A percentile compares a stretch with the other conserved stretches of the same genome.
Evolutionary conservation across 2,113 vertebrate species (phyloP).

Genomic region (Merops nubicus): DNA sequence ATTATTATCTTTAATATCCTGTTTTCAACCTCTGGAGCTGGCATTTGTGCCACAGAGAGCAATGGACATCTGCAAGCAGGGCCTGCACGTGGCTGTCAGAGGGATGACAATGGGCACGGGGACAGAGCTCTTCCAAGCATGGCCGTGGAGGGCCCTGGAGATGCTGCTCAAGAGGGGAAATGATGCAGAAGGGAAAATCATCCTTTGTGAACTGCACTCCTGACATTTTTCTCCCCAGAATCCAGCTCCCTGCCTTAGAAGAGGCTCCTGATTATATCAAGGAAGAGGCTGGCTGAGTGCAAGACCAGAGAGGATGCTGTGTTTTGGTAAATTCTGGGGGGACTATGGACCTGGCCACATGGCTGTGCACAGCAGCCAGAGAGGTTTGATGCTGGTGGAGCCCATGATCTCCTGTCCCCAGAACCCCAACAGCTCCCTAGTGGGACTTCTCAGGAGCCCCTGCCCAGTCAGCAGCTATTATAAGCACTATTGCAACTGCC

Average conservation of each 20-base stretch:
- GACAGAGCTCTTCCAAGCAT: fast-evolving
- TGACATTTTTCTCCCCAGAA: not conserved
- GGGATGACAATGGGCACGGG: not conserved
- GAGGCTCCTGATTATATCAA: not conserved
- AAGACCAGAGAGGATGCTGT: not conserved
- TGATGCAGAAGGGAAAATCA: not conserved
- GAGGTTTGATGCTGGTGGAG: not conserved
- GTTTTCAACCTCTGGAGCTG: not conserved
- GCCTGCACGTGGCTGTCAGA: fast-evolving
- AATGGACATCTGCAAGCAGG: fast-evolving
- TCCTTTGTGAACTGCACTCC: not conserved
- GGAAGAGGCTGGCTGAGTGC: not conserved
- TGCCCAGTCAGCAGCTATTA: not conserved
- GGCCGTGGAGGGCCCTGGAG: fast-evolving
- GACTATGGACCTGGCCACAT: not conserved
- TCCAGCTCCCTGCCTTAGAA: not conserved
- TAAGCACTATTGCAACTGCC: not conserved
- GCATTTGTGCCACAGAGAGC: slow-evolving; percentile 8
- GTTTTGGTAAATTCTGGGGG: not conserved
- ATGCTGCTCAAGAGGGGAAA: not conserved
- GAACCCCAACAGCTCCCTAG: not conserved
- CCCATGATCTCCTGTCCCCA: not conserved
- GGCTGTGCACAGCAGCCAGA: not conserved
- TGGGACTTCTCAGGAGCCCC: not conserved
- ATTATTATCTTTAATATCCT: slow-evolving; percentile 50